phyloP scores from a whole-genome alignment of 2,113 vertebrate species.

The Ciconia maguari region DNA sequence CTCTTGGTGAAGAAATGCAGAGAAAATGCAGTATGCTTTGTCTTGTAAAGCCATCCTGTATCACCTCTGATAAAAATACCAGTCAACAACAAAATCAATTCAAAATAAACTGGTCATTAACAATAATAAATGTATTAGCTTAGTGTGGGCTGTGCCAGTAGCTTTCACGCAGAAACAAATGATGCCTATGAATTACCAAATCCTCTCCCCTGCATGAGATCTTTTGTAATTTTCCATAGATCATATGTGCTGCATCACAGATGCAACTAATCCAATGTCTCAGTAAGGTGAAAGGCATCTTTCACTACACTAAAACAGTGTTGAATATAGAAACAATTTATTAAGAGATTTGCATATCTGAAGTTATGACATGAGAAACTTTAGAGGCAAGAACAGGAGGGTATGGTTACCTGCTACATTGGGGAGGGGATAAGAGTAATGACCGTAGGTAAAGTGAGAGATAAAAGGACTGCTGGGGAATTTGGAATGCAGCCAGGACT shows the following conservation, averaged over 20 bases:
- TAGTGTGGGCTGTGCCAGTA: background rate
- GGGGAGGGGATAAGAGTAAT: background rate
- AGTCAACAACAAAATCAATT: background rate
- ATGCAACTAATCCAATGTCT: background rate
- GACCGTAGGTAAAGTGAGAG: background rate
- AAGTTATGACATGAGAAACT: background rate
- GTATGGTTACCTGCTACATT: background rate
- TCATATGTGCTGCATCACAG: background rate
- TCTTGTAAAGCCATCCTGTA: background rate
- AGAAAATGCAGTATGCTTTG: background rate
- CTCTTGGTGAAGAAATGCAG: background rate
- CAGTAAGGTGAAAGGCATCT: background rate
- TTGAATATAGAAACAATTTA: background rate
- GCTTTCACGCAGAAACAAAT: constrained; percentile 3
- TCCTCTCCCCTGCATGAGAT: background rate
- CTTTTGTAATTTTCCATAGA: background rate
- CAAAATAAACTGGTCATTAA: constrained; percentile 5
- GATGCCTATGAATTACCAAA: constrained; percentile 27
- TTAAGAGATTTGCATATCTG: background rate
- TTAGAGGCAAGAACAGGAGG: background rate
- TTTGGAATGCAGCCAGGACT: background rate
- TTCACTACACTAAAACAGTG: background rate
- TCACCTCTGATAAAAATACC: background rate
- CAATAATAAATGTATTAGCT: background rate
- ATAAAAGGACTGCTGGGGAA: background rate